phyloP scores from a whole-genome alignment of 2,797 vertebrate species.

The Oophaga sylvatica region DNA sequence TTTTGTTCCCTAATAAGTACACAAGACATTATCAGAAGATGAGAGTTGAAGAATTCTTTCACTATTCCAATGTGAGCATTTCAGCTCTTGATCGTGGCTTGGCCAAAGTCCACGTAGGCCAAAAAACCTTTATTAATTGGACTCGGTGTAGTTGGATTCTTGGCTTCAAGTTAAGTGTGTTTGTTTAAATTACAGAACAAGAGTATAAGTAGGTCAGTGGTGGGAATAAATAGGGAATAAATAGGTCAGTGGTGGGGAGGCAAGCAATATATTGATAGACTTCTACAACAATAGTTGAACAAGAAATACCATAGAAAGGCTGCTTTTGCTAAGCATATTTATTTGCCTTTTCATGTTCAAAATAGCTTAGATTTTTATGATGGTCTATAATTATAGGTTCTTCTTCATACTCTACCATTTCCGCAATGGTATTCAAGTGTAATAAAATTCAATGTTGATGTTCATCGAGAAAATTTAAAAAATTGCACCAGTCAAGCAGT shows the following conservation, averaged over 20 bases:
- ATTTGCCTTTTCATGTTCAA: background rate
- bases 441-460: background rate
- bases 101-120: background rate
- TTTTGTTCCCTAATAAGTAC: too few species aligned
- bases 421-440: background rate
- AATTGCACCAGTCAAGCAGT: background rate
- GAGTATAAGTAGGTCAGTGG: background rate
- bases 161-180: background rate
- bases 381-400: background rate
- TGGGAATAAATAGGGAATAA: background rate
- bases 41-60: background rate
- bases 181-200: background rate
- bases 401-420: background rate
- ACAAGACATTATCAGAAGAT: background rate
- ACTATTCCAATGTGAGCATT: background rate
- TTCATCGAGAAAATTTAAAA: background rate
- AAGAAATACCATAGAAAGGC: background rate
- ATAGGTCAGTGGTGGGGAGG: background rate
- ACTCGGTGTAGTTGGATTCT: background rate
- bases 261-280: background rate
- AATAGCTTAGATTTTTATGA: too few species aligned
- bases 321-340: background rate
- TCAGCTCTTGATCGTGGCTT: background rate
- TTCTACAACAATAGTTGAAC: background rate
- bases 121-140: background rate